Evolutionary conservation across 2,113 vertebrate genomes (phyloP).

Genomic region (Sarotherodon lohbergeri): DNA sequence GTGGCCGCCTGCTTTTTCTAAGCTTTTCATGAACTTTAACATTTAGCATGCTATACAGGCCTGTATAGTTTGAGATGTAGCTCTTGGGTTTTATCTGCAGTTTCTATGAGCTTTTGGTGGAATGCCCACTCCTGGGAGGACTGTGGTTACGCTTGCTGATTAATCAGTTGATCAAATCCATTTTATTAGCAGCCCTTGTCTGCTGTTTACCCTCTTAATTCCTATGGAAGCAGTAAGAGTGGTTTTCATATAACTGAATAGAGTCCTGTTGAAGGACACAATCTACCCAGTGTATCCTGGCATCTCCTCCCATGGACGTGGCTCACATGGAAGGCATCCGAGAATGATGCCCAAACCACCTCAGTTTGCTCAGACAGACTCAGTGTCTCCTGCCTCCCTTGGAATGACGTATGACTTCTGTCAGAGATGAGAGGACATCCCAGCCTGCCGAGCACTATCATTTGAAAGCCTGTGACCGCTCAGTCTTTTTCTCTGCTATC

Average conservation of each 20-base stretch:
- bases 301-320: background rate
- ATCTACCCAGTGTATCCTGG: background rate
- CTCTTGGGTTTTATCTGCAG: background rate
- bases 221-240: background rate
- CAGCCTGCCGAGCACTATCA: background rate
- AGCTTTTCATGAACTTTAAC: background rate
- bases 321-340: background rate
- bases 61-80: background rate
- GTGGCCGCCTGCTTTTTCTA: background rate
- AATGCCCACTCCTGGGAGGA: background rate
- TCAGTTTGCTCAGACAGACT: background rate
- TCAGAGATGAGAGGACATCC: background rate
- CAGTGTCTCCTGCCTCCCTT: background rate
- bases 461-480: background rate
- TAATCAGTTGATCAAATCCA: background rate
- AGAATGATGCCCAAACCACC: background rate
- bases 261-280: background rate
- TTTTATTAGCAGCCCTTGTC: background rate
- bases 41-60: background rate
- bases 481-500: background rate
- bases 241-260: background rate
- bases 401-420: background rate
- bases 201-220: background rate
- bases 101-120: background rate
- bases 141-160: background rate